Percentiles rank a stretch among this genome's conserved stretches.
Evolutionary conservation across 1,140 invertebrate species (phyloP).

Genomic region (Caerostris extrusa): DNA sequence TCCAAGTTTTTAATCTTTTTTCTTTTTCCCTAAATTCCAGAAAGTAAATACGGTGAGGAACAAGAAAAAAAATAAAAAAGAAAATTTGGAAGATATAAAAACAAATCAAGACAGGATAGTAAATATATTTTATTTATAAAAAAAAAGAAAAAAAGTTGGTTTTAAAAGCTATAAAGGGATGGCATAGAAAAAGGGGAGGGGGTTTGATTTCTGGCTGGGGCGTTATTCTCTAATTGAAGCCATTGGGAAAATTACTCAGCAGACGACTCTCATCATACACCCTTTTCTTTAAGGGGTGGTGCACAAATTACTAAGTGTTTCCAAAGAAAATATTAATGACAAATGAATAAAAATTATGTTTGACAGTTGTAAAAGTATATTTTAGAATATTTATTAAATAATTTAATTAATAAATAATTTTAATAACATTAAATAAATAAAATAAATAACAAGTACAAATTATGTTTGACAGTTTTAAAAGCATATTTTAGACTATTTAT

Average conservation of each 20-base stretch:
- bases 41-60: constrained; percentile 56
- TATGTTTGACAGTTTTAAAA: no score
- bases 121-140: background rate
- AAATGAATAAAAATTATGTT: no score
- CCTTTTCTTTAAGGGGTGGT: constrained; percentile 32
- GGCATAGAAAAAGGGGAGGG: background rate
- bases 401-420: no score
- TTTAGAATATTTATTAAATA: no score
- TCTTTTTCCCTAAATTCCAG: constrained; percentile 13
- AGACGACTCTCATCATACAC: constrained; percentile 59
- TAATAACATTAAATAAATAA: no score
- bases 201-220: constrained; percentile 50
- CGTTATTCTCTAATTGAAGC: constrained; percentile 75
- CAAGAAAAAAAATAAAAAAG: no score
- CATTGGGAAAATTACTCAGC: constrained; percentile 76
- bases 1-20: constrained; percentile 19
- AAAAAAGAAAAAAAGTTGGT: background rate
- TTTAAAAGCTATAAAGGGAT: constrained; percentile 5
- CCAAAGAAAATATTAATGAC: background rate
- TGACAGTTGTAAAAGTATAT: no score
- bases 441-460: no score
- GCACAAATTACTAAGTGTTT: background rate
- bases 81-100: constrained; percentile 45
- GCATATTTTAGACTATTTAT: no score
- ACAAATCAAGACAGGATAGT: constrained; percentile 50